phyloP scores from a whole-genome alignment of 2,888 invertebrate genomes.

The Nowickia ferox region DNA sequence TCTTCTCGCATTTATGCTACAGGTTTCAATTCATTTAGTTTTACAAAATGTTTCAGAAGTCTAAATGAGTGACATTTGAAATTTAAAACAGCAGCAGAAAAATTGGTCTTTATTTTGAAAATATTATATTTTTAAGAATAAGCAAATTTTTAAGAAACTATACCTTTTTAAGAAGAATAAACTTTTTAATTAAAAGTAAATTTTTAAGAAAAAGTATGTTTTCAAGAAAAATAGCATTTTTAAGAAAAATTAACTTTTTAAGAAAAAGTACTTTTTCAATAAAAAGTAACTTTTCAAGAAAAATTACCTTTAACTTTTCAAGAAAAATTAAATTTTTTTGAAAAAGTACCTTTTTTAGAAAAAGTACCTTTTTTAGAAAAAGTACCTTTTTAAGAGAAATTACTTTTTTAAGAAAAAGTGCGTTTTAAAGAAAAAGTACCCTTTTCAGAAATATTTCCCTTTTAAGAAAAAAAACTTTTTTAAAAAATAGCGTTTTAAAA shows the following conservation, averaged over 20 bases:
- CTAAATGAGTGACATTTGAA: background rate
- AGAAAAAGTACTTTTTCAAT: background rate
- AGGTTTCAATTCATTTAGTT: conserved; percentile 60
- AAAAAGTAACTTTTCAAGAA: background rate
- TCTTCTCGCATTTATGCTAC: conserved; percentile 50
- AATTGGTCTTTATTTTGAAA: too few relatives aligned
- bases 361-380: background rate
- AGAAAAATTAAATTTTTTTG: background rate
- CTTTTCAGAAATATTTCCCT: background rate
- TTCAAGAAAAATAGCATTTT: background rate
- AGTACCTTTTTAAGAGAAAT: background rate
- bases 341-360: background rate
- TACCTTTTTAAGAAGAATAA: background rate
- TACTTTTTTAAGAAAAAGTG: background rate
- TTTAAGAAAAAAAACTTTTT: background rate
- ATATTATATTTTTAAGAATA: background rate
- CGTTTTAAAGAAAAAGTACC: too few relatives aligned
- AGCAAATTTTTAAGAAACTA: background rate
- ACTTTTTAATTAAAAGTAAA: background rate
- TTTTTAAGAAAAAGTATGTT: background rate
- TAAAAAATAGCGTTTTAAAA: background rate
- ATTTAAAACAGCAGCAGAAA: background rate
- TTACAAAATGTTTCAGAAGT: conserved; percentile 4
- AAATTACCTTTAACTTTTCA: background rate
- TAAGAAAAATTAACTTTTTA: background rate